These are phyloP conservation scores for Gobionotothen gibberifrons DNA, from an alignment of 2,797 vertebrate species.

Conservation along the genomic window DNA sequence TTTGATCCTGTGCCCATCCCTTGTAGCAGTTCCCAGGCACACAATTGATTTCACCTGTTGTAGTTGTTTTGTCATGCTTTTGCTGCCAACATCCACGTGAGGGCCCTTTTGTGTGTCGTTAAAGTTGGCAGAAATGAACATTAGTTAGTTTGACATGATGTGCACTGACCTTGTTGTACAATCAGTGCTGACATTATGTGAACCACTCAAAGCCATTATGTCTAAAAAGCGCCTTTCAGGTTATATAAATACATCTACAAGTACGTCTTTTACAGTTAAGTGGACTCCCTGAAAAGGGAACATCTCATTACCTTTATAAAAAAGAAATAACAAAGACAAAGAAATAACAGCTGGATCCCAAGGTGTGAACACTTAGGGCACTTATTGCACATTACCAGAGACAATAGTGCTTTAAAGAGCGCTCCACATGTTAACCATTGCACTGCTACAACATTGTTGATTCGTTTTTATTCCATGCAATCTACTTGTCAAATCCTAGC, in stretches of 20 bases:
- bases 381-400: background rate
- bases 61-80: background rate
- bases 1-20: no score
- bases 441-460: background rate
- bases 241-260: conserved; percentile 2
- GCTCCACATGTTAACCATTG: background rate
- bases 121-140: conserved; percentile 9
- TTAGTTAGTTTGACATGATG: background rate
- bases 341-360: background rate
- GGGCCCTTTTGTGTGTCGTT: background rate
- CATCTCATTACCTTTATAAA: background rate
- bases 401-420: background rate
- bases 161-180: conserved; percentile 7
- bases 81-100: conserved; percentile 4
- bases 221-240: background rate
- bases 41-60: background rate
- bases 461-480: no score
- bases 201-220: conserved; percentile 7
- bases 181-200: conserved; percentile 14
- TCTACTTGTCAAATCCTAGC: no score
- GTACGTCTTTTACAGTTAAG: background rate
- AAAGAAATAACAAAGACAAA: background rate
- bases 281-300: background rate
- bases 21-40: background rate
- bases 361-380: background rate